A percentile compares a stretch with the other conserved stretches of the same genome.
Conservation (phyloP, 1,140 invertebrate genomes). For the Heterodera schachtii region DNA sequence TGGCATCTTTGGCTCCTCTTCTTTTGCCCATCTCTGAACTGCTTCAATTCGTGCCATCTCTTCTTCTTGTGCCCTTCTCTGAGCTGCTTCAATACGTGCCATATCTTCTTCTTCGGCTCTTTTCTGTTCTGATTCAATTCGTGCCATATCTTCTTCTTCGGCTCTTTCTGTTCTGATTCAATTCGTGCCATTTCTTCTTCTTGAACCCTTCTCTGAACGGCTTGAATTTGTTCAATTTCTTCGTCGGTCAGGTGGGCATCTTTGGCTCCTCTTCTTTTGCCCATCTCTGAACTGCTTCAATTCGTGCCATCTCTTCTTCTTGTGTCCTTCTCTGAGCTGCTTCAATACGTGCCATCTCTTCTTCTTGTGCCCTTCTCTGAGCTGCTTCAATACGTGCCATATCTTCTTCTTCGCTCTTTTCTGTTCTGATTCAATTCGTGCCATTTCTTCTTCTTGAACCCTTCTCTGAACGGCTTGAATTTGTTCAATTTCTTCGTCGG, state of each 20-base stretch:
- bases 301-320: no score
- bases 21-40: neutral
- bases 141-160: constrained; percentile 29
- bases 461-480: neutral
- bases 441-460: constrained; percentile 22
- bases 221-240: constrained; percentile 27
- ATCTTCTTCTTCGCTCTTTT: no score
- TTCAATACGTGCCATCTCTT: neutral
- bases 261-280: no score
- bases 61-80: constrained; percentile 25
- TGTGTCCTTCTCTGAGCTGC: neutral
- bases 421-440: no score
- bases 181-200: constrained; percentile 32
- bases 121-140: no score
- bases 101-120: constrained; percentile 33
- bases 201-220: neutral
- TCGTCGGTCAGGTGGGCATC: neutral
- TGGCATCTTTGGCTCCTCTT: neutral
- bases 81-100: neutral
- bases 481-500: constrained; percentile 22
- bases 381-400: neutral
- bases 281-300: no score
- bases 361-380: neutral
- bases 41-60: neutral
- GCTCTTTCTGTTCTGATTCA: no score